Conservation (phyloP, 2,113 vertebrate species). For the Zingel zingel region DNA sequence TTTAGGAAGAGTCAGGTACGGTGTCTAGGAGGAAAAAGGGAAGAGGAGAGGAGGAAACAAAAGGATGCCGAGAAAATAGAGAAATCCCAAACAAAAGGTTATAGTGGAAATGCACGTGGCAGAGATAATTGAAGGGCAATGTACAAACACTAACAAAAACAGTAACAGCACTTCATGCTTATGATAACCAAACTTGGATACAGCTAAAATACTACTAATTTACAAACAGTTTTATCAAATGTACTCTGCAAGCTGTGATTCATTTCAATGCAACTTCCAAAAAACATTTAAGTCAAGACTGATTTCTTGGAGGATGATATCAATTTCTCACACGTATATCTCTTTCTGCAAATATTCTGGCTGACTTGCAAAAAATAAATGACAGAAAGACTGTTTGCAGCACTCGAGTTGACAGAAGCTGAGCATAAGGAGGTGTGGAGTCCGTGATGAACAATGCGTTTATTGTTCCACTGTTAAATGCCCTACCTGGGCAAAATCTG, state of each 20-base stretch:
- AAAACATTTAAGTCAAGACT: not conserved
- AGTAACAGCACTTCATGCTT: too few relatives aligned
- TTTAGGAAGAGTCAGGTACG: slow-evolving; percentile 72
- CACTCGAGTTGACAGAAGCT: not conserved
- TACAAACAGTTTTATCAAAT: not conserved
- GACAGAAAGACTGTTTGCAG: not conserved
- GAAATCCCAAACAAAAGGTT: not conserved
- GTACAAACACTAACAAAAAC: too few relatives aligned
- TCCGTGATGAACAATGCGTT: not conserved
- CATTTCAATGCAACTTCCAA: not conserved
- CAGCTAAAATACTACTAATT: not conserved
- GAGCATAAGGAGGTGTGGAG: not conserved
- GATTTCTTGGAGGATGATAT: not conserved
- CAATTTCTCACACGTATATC: not conserved
- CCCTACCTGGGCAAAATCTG: not conserved
- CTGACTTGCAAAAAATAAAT: not conserved
- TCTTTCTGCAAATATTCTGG: not conserved
- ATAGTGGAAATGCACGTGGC: not conserved
- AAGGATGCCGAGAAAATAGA: not conserved
- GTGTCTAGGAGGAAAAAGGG: slow-evolving; percentile 55
- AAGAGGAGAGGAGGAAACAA: not conserved
- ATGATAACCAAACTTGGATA: not conserved
- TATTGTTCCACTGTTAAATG: not conserved
- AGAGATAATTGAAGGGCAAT: not conserved
- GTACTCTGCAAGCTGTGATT: not conserved